phyloP scores from a whole-genome alignment of 2,113 vertebrate species.

The Callopanchax toddi region DNA sequence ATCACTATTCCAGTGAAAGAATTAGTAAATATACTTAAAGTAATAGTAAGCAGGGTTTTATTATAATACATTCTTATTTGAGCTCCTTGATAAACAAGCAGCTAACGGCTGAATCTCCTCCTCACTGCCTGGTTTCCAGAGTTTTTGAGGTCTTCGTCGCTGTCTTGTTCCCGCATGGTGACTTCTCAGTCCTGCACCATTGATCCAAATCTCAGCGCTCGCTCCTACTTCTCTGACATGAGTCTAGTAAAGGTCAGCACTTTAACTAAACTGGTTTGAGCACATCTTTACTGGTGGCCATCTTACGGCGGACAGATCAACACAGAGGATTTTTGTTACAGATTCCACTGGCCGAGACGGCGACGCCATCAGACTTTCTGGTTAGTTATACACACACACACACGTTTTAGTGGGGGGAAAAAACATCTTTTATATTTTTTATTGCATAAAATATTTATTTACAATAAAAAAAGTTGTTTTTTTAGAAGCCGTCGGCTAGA shows the following conservation, averaged over 20 bases:
- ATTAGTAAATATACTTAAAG: no score
- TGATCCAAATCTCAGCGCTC: conserved; percentile 65
- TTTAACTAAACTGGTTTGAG: background rate
- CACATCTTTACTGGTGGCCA: background rate
- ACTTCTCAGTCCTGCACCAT: conserved; percentile 65
- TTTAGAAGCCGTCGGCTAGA: no score
- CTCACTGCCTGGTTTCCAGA: conserved; percentile 43
- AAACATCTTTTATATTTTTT: background rate
- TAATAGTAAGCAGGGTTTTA: no score
- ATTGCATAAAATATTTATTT: background rate
- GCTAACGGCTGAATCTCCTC: background rate
- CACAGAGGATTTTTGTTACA: conserved; percentile 34
- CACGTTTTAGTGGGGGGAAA: background rate
- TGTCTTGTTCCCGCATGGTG: conserved; percentile 71
- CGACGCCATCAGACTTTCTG: conserved; percentile 48
- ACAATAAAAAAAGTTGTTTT: background rate
- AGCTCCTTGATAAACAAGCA: no score
- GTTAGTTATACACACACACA: conserved; percentile 47
- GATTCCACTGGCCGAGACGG: conserved; percentile 56
- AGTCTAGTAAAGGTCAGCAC: conserved; percentile 69
- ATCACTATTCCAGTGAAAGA: background rate
- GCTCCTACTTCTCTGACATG: conserved; percentile 68
- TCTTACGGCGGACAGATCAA: conserved; percentile 4
- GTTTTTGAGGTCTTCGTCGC: conserved; percentile 74
- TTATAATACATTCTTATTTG: no score